A percentile compares a stretch with the other conserved stretches of the same genome.
phyloP scores from a whole-genome alignment of 2,888 invertebrate genomes.

The Piscicola geometra region DNA sequence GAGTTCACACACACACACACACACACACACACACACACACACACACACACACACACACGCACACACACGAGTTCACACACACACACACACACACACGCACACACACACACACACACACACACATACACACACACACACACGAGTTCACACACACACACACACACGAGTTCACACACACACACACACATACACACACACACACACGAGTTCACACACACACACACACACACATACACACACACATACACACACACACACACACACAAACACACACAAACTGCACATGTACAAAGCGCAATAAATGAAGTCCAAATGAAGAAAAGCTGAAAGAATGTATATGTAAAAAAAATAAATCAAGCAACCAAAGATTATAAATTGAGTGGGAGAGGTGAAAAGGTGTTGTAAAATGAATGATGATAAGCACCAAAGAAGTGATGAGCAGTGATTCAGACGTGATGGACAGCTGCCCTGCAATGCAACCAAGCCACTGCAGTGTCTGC shows the following conservation, averaged over 20 bases:
- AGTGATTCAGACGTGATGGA: too few species aligned
- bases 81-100: slow-evolving; percentile 7
- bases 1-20: neutral
- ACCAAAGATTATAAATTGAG: too few species aligned
- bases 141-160: slow-evolving; percentile 9
- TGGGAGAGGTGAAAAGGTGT: too few species aligned
- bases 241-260: slow-evolving; percentile 18
- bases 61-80: neutral
- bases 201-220: slow-evolving; percentile 13
- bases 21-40: slow-evolving; percentile 16
- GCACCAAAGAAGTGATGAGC: too few species aligned
- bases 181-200: slow-evolving; percentile 18
- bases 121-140: slow-evolving; percentile 16
- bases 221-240: slow-evolving; percentile 18
- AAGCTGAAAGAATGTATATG: too few species aligned
- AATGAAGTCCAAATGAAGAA: neutral
- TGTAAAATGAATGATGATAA: too few species aligned
- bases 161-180: slow-evolving; percentile 13
- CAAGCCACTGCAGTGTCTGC: too few species aligned
- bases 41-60: neutral
- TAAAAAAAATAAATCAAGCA: too few species aligned
- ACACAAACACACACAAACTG: slow-evolving; percentile 3
- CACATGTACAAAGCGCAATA: neutral
- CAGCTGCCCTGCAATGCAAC: too few species aligned
- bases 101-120: slow-evolving; percentile 19